Percentiles rank a stretch among this genome's conserved stretches.
Conservation (phyloP, 2,888 invertebrate genomes). For the Germaria angustata region DNA sequence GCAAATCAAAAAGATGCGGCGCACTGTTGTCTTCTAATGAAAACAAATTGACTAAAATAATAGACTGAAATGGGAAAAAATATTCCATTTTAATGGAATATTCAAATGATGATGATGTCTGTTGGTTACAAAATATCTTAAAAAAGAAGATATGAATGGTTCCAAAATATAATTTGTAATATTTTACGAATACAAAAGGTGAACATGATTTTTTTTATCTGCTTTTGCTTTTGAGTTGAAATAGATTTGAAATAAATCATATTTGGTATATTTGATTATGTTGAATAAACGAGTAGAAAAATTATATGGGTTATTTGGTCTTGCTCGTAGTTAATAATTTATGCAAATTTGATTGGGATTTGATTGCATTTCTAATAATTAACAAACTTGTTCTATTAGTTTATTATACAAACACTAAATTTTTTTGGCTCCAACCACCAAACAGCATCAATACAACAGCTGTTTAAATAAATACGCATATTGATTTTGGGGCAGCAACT, state of each 20-base stretch:
- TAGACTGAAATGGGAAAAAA: background rate
- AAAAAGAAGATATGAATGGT: conserved; percentile 35
- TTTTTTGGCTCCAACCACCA: background rate
- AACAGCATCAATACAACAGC: conserved; percentile 19
- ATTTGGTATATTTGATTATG: conserved; percentile 19
- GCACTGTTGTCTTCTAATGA: background rate
- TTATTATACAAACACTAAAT: background rate
- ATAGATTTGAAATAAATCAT: conserved; percentile 34
- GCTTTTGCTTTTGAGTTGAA: conserved; percentile 21
- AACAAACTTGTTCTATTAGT: conserved; percentile 62
- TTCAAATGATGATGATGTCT: conserved; percentile 16
- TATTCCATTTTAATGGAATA: background rate
- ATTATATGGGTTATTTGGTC: conserved; percentile 30
- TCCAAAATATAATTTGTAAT: conserved; percentile 41
- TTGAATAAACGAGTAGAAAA: background rate
- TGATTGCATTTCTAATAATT: conserved; percentile 63
- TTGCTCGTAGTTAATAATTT: conserved; percentile 53
- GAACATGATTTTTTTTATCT: background rate
- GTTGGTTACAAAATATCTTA: conserved; percentile 28
- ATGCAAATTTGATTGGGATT: conserved; percentile 63
- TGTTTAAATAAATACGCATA: conserved; percentile 31
- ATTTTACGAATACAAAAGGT: conserved; percentile 19
- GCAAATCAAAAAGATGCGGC: conserved; percentile 31
- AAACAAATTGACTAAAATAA: background rate
- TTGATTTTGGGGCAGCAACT: conserved; percentile 13